Evolutionary conservation across 1,140 invertebrate species (phyloP).

Genomic region (Drosophila mayri): DNA sequence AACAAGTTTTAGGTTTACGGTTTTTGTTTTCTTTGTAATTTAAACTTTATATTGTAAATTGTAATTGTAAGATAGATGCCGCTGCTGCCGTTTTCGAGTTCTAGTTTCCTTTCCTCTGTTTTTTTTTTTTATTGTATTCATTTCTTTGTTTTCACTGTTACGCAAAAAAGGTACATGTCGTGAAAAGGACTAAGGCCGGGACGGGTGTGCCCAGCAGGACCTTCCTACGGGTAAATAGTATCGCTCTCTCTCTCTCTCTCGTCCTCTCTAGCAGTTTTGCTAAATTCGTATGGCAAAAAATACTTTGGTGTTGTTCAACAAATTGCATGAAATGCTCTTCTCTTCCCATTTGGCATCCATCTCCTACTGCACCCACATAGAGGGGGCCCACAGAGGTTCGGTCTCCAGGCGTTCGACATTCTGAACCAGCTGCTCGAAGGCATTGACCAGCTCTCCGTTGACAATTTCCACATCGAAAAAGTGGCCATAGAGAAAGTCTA

Average conservation of each 20-base stretch:
- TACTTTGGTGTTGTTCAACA: conserved; percentile 74
- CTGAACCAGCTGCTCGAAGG: conserved; percentile 94
- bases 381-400: conserved; percentile 98
- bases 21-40: conserved; percentile 33
- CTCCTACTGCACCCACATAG: conserved; percentile 94
- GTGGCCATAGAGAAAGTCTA: conserved; percentile 97
- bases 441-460: conserved; percentile 94
- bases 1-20: conserved; percentile 36
- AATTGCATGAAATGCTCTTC: conserved; percentile 38
- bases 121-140: conserved; percentile 74
- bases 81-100: conserved; percentile 18
- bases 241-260: conserved; percentile 18
- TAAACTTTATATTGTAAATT: conserved; percentile 15
- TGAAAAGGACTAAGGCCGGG: conserved; percentile 77
- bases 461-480: conserved; percentile 97
- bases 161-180: conserved; percentile 81
- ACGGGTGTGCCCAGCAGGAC: conserved; percentile 54
- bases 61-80: conserved; percentile 21
- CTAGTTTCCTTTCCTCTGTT: conserved; percentile 24
- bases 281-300: conserved; percentile 82
- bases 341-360: conserved; percentile 4
- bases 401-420: conserved; percentile 94
- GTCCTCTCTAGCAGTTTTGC: conserved; percentile 45
- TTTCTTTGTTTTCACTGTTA: conserved; percentile 79
- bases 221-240: conserved; percentile 63